Percentiles rank a stretch among this genome's conserved stretches.
These are phyloP conservation scores for Dexiosoma caninum DNA, from an alignment of 2,888 invertebrate genomes.

Conservation along the genomic window DNA sequence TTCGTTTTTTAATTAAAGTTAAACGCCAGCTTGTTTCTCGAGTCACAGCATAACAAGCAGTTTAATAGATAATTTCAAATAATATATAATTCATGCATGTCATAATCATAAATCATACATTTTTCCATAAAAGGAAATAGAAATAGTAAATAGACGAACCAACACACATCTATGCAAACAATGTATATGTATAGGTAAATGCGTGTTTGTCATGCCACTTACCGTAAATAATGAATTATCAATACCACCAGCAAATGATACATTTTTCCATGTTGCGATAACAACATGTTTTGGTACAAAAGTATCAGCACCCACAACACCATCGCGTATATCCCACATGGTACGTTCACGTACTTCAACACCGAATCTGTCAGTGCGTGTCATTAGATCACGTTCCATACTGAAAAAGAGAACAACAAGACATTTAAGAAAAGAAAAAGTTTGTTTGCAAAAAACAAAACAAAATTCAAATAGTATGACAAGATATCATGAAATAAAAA, in stretches of 20 bases:
- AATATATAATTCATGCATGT: neutral
- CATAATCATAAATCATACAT: constrained; percentile 32
- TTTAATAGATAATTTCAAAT: constrained; percentile 12
- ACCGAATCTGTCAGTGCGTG: constrained; percentile 88
- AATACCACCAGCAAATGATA: constrained; percentile 94
- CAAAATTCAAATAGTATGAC: neutral
- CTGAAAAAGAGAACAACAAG: constrained; percentile 71
- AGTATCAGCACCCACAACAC: constrained; percentile 93
- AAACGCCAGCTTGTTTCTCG: neutral
- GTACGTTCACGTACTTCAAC: constrained; percentile 91
- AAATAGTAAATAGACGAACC: neutral
- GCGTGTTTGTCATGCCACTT: constrained; percentile 68
- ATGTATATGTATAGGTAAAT: neutral
- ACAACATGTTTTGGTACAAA: constrained; percentile 94
- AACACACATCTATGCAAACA: neutral
- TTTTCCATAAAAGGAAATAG: neutral
- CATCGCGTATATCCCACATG: constrained; percentile 92
- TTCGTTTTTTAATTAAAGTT: neutral
- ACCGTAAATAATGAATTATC: constrained; percentile 86
- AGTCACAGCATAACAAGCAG: neutral
- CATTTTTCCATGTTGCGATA: constrained; percentile 97
- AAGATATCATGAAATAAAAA: neutral
- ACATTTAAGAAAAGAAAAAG: neutral
- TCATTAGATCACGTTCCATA: constrained; percentile 84
- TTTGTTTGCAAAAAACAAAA: neutral